phyloP scores from a whole-genome alignment of 1,140 invertebrate species.

The Mercenaria mercenaria region DNA sequence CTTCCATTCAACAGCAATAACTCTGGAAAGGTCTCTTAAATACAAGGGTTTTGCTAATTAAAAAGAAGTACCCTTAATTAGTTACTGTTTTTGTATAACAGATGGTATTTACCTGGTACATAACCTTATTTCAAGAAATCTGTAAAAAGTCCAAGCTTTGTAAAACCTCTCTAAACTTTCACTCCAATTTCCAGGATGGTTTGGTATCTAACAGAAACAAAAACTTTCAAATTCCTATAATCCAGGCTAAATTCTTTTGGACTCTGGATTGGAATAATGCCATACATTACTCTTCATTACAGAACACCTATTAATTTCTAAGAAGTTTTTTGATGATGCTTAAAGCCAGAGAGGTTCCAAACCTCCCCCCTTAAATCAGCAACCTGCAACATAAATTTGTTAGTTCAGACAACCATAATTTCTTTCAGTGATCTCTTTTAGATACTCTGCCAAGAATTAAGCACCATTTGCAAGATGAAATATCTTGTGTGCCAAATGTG shows the following conservation, averaged over 20 bases:
- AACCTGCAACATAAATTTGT: not conserved
- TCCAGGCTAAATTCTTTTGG: not conserved
- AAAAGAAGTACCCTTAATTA: too few species aligned
- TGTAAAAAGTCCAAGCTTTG: too few species aligned
- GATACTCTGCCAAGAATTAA: conserved; percentile 7
- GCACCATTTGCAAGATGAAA: not conserved
- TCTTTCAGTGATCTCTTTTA: not conserved
- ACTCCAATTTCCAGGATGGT: not conserved
- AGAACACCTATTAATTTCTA: not conserved
- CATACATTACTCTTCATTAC: not conserved
- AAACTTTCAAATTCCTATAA: not conserved
- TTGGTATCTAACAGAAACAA: not conserved
- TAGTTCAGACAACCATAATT: conserved; percentile 8
- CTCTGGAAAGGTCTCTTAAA: too few species aligned
- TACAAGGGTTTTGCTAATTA: too few species aligned
- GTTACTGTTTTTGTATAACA: too few species aligned
- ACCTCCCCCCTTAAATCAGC: not conserved
- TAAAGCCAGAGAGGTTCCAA: not conserved
- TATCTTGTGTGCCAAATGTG: too few species aligned
- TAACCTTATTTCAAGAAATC: too few species aligned
- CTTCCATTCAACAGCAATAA: too few species aligned
- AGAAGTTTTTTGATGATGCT: conserved; percentile 15
- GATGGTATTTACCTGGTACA: too few species aligned
- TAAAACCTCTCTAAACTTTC: not conserved
- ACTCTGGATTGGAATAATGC: not conserved